phyloP scores from a whole-genome alignment of 2,113 vertebrate genomes.

The Falco punctatus region DNA sequence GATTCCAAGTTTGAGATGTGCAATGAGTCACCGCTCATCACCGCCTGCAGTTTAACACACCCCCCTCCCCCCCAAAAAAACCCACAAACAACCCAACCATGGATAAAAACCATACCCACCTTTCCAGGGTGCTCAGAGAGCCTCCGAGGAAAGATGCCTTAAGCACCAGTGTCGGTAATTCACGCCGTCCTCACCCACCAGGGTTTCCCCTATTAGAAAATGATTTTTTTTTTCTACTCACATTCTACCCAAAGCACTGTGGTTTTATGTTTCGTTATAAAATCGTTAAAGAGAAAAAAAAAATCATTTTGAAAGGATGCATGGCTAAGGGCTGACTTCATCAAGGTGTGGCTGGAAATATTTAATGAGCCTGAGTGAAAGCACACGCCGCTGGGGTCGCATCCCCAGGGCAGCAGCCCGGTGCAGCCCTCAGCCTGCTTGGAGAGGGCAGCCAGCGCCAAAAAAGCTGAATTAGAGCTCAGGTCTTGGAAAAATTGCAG shows the following conservation, averaged over 20 bases:
- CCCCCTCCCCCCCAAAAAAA: neutral
- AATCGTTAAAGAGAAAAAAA: neutral
- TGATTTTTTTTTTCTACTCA: neutral
- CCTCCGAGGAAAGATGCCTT: no score
- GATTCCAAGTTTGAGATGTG: neutral
- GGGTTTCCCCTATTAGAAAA: neutral
- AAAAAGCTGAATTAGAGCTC: neutral
- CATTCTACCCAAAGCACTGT: neutral
- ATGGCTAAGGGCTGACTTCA: neutral
- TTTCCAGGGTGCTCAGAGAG: rapidly evolving
- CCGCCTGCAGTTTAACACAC: neutral
- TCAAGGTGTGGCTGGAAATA: conserved; percentile 28
- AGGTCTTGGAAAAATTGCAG: neutral
- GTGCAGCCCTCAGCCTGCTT: neutral
- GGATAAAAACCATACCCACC: neutral
- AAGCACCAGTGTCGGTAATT: neutral
- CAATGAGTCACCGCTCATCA: neutral
- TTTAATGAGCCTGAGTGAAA: neutral
- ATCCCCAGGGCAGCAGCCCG: neutral
- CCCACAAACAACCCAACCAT: no score
- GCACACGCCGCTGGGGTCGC: neutral
- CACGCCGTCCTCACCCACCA: neutral
- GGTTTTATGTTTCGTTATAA: neutral
- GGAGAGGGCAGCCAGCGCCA: neutral
- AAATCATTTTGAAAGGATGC: neutral